Percentiles rank a stretch among this genome's conserved stretches.
These are phyloP conservation scores for Adelges cooleyi DNA, from an alignment of 1,140 invertebrate genomes.

Conservation along the genomic window DNA sequence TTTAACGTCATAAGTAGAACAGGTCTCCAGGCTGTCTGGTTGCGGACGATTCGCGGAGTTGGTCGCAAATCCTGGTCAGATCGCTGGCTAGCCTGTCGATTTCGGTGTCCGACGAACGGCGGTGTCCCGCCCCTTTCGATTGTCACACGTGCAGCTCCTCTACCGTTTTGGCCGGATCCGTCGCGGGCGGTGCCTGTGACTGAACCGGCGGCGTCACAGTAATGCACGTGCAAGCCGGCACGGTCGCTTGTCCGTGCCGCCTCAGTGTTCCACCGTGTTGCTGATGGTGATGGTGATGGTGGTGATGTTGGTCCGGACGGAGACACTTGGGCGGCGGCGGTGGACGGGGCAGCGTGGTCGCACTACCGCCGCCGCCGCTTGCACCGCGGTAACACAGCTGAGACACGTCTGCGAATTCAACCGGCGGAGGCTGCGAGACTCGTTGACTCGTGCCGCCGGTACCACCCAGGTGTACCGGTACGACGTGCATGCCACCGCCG, in stretches of 20 bases:
- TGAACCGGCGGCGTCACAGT: too few relatives aligned
- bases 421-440: constrained; percentile 29
- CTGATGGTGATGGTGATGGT: not conserved
- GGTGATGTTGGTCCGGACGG: constrained; percentile 20
- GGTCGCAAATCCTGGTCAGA: constrained; percentile 33
- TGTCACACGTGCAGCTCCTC: constrained; percentile 35
- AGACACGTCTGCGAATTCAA: constrained; percentile 31
- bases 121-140: constrained; percentile 27
- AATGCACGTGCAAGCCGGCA: constrained; percentile 11
- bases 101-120: constrained; percentile 3
- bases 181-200: not conserved
- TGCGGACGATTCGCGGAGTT: constrained; percentile 30
- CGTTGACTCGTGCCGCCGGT: not conserved
- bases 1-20: constrained; percentile 31
- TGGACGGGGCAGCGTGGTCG: constrained; percentile 32
- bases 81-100: constrained; percentile 30
- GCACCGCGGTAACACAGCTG: constrained; percentile 7
- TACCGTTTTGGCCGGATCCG: not conserved
- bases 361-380: not conserved
- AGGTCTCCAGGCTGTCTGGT: constrained; percentile 29
- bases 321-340: constrained; percentile 30
- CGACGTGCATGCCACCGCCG: too few relatives aligned
- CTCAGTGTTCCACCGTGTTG: constrained; percentile 2
- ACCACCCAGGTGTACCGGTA: not conserved
- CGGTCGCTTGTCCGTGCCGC: constrained; percentile 9